phyloP scores from a whole-genome alignment of 1,140 invertebrate species.

The Phthorimaea operculella region DNA sequence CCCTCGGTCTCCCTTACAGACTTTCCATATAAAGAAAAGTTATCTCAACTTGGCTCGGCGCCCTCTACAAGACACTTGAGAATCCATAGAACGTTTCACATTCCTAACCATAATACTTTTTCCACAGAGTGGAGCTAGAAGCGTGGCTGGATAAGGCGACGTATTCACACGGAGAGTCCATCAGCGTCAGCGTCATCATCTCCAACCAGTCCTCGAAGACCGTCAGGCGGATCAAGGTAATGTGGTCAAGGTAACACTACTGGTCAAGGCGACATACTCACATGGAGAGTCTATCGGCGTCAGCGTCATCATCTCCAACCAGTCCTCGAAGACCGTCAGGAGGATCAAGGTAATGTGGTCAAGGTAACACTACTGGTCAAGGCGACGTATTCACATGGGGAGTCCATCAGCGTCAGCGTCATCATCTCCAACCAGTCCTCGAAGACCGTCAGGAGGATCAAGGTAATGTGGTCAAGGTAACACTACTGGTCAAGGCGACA shows the following conservation, averaged over 20 bases:
- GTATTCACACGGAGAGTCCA: slow-evolving; percentile 92
- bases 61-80: too few species aligned
- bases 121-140: slow-evolving; percentile 77
- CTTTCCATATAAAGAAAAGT: too few species aligned
- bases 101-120: slow-evolving; percentile 3
- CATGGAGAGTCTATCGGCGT: slow-evolving; percentile 94
- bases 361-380: too few species aligned
- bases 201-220: slow-evolving; percentile 96
- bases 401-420: slow-evolving; percentile 89
- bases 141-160: slow-evolving; percentile 93
- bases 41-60: too few species aligned
- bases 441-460: slow-evolving; percentile 94
- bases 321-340: slow-evolving; percentile 94
- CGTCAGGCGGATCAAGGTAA: too few species aligned
- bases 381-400: slow-evolving; percentile 92
- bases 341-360: too few species aligned
- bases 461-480: too few species aligned
- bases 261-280: slow-evolving; percentile 93
- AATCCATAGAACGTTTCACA: too few species aligned
- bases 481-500: too few species aligned
- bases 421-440: slow-evolving; percentile 93
- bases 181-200: slow-evolving; percentile 88
- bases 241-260: too few species aligned
- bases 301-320: slow-evolving; percentile 90
- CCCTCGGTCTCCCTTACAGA: too few species aligned